Conservation (phyloP, 2,797 vertebrate genomes). For the Allobates femoralis region DNA sequence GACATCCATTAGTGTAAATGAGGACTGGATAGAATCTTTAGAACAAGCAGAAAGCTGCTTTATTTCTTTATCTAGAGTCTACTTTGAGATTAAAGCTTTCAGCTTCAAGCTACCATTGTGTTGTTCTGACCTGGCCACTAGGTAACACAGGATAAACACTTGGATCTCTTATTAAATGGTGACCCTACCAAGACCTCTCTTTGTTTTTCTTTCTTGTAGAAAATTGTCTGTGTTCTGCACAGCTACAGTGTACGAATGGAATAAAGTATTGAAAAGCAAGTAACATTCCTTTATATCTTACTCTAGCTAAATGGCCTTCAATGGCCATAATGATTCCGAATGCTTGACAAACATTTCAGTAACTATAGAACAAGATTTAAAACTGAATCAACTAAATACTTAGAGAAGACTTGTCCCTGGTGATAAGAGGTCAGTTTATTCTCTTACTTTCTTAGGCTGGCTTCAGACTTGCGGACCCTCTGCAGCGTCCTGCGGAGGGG, state of each 20-base stretch:
- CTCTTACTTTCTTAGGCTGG: too few relatives aligned
- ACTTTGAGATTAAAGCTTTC: neutral
- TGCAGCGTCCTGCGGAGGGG: too few relatives aligned
- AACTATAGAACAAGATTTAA: neutral
- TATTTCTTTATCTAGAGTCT: neutral
- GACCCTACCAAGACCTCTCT: neutral
- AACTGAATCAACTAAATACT: neutral
- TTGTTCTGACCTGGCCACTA: constrained; percentile 1
- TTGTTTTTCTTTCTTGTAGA: neutral
- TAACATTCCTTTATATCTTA: neutral
- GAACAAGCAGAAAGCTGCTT: neutral
- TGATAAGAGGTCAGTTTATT: too few relatives aligned
- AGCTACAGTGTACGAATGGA: neutral
- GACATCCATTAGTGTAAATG: neutral
- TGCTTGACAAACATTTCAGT: neutral
- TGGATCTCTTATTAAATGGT: constrained; percentile 12
- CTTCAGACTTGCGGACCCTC: too few relatives aligned
- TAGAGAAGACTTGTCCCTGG: neutral
- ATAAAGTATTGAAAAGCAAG: neutral
- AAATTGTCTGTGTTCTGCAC: neutral
- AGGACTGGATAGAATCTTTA: neutral
- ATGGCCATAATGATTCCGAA: neutral
- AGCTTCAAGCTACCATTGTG: neutral
- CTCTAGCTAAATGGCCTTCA: neutral
- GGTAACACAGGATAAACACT: neutral